Conservation (phyloP, 2,113 vertebrate genomes). For the Anhinga anhinga region DNA sequence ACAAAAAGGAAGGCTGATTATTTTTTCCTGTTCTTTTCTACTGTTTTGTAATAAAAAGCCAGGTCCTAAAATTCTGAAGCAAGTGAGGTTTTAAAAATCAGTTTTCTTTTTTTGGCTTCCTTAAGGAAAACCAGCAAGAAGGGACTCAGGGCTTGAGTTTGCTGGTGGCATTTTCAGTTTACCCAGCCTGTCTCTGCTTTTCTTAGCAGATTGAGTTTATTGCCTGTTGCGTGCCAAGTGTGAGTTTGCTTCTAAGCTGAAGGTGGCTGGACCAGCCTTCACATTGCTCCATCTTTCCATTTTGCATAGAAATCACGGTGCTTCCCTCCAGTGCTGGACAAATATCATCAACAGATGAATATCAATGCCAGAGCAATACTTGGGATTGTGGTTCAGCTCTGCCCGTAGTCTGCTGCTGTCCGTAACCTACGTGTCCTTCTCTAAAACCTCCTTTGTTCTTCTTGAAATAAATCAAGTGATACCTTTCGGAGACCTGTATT, state of each 20-base stretch:
- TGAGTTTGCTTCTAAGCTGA: neutral
- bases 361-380: neutral
- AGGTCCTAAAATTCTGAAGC: neutral
- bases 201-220: neutral
- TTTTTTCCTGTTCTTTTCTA: neutral
- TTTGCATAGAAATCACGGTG: neutral
- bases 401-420: rapidly evolving
- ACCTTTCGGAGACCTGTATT: neutral
- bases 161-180: neutral
- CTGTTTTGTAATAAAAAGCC: neutral
- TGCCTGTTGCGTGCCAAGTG: neutral
- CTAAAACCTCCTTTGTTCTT: neutral
- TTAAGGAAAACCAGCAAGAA: neutral
- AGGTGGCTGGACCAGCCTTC: neutral
- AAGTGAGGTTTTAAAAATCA: neutral
- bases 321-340: neutral
- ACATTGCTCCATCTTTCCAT: neutral
- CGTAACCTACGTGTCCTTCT: neutral
- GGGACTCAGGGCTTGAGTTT: neutral
- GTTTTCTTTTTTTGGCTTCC: neutral
- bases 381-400: neutral
- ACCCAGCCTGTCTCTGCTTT: neutral
- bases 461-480: neutral
- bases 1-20: neutral
- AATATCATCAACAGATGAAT: neutral